These are phyloP conservation scores for Chrysopilus asiliformis DNA, from an alignment of 2,888 invertebrate species.

Conservation along the genomic window DNA sequence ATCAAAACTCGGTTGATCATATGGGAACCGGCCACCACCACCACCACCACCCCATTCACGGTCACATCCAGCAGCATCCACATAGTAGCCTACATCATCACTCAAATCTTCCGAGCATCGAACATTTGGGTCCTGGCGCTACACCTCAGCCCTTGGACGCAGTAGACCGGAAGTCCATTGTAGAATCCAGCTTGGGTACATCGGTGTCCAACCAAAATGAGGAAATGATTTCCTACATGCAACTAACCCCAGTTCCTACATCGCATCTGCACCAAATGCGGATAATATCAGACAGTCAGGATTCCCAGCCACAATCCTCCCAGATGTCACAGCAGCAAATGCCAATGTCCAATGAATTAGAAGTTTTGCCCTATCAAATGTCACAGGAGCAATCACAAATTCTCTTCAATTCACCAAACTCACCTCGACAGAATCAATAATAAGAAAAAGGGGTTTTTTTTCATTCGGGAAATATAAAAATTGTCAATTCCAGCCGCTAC, in stretches of 20 bases:
- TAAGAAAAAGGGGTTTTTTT: too few relatives aligned
- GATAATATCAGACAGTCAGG: slow-evolving; percentile 25
- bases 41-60: slow-evolving; percentile 2
- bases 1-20: not conserved
- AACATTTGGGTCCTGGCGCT: too few relatives aligned
- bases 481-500: too few relatives aligned
- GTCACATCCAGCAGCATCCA: not conserved
- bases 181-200: slow-evolving; percentile 12
- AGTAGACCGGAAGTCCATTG: slow-evolving; percentile 11
- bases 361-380: slow-evolving; percentile 36
- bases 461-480: too few relatives aligned
- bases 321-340: slow-evolving; percentile 20
- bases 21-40: slow-evolving; percentile 1
- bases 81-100: slow-evolving; percentile 1
- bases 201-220: slow-evolving; percentile 25
- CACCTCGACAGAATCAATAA: slow-evolving; percentile 17
- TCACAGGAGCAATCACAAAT: slow-evolving; percentile 36
- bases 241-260: slow-evolving; percentile 26
- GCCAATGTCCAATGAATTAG: slow-evolving; percentile 29
- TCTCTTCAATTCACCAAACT: slow-evolving; percentile 29
- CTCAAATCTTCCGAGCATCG: too few relatives aligned
- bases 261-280: slow-evolving; percentile 23
- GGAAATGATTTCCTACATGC: slow-evolving; percentile 31
- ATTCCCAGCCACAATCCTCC: slow-evolving; percentile 18
- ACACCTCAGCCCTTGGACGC: slow-evolving; percentile 1